phyloP scores from a whole-genome alignment of 2,113 vertebrate species.

The Poecile atricapillus region DNA sequence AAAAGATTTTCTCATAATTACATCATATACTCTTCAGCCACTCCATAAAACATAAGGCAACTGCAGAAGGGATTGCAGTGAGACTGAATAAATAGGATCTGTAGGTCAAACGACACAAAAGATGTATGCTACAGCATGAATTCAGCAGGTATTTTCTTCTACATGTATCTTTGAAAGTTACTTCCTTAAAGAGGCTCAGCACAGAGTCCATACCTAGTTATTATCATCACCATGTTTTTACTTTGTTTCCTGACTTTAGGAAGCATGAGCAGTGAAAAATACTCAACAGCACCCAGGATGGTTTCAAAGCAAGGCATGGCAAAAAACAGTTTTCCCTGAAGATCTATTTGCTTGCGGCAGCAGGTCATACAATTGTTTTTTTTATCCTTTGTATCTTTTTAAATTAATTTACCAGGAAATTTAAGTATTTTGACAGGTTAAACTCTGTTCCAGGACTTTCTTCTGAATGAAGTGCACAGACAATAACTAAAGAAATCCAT shows the following conservation, averaged over 20 bases:
- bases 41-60: not conserved
- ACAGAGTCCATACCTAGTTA: fast-evolving
- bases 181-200: not conserved
- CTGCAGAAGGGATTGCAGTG: not conserved
- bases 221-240: not conserved
- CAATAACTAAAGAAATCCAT: not conserved
- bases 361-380: not conserved
- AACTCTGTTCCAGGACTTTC: not conserved
- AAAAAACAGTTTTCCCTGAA: not conserved
- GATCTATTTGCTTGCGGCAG: not conserved
- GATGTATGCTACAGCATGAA: not conserved
- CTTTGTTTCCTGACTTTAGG: not conserved
- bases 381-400: not conserved
- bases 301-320: not conserved
- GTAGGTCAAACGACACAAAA: not conserved
- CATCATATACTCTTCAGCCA: not conserved
- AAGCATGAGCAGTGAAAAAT: not conserved
- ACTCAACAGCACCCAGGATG: not conserved
- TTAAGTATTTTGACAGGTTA: not conserved
- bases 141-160: not conserved
- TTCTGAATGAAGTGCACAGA: not conserved
- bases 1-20: not conserved
- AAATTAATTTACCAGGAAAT: not conserved
- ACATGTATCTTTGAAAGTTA: not conserved
- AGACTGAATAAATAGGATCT: not conserved